Conservation (phyloP, 1,140 invertebrate species). For the Drosophila ficusphila region DNA sequence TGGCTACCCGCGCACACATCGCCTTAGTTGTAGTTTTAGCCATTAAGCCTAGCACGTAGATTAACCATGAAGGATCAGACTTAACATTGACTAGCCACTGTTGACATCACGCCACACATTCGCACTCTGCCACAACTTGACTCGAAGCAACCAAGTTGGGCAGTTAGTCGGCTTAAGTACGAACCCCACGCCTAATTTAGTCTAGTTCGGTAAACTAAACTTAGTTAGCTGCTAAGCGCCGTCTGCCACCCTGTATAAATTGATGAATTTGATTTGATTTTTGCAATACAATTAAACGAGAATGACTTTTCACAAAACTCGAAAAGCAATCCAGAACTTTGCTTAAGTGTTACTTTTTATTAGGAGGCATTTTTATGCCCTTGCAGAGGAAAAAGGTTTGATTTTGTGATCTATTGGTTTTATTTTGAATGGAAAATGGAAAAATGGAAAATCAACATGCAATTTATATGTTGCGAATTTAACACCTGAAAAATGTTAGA, state of each 20-base stretch:
- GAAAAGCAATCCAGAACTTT: background rate
- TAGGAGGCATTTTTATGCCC: too few relatives aligned
- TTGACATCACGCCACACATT: slow-evolving; percentile 31
- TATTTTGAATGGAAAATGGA: too few relatives aligned
- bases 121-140: background rate
- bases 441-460: too few relatives aligned
- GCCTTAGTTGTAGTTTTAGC: slow-evolving; percentile 31
- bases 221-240: slow-evolving; percentile 35
- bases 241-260: slow-evolving; percentile 34
- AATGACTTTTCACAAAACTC: background rate
- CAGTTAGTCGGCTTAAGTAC: slow-evolving; percentile 22
- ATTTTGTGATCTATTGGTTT: too few relatives aligned
- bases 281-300: slow-evolving; percentile 32
- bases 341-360: too few relatives aligned
- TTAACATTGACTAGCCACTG: slow-evolving; percentile 41
- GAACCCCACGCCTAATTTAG: slow-evolving; percentile 40
- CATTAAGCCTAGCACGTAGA: slow-evolving; percentile 22
- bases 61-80: slow-evolving; percentile 33
- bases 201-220: slow-evolving; percentile 10
- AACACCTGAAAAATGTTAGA: too few relatives aligned
- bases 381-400: too few relatives aligned
- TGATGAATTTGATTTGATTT: slow-evolving; percentile 39
- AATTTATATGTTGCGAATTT: too few relatives aligned
- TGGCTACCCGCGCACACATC: slow-evolving; percentile 10
- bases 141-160: slow-evolving; percentile 1